These are phyloP conservation scores for Rattus norvegicus DNA, from an alignment of 2,113 vertebrate genomes.

Conservation along the genomic window DNA sequence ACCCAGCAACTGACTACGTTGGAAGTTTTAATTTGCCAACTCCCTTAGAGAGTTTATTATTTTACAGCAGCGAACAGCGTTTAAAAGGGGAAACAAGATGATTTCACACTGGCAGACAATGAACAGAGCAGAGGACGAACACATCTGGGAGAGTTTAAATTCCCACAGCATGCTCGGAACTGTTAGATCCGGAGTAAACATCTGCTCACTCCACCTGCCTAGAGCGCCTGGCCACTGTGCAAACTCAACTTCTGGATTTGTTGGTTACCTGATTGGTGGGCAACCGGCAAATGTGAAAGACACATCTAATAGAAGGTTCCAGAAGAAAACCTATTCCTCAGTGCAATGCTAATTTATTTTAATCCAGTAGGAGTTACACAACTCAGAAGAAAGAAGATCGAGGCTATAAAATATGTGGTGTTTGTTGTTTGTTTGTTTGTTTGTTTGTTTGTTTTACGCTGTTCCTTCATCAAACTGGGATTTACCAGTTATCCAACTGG, in stretches of 20 bases:
- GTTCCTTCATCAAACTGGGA: no score
- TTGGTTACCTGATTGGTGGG: not conserved
- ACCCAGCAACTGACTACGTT: not conserved
- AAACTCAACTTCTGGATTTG: not conserved
- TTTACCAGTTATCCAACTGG: not conserved
- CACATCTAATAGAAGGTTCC: not conserved
- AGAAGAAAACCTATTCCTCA: not conserved
- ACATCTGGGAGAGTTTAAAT: not conserved
- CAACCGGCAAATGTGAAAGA: not conserved
- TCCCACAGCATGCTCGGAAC: not conserved
- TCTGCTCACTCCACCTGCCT: no score
- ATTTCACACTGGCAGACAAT: not conserved
- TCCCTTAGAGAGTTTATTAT: not conserved
- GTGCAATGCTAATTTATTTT: constrained; percentile 14
- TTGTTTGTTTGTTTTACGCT: not conserved
- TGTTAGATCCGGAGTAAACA: not conserved
- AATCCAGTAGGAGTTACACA: not conserved
- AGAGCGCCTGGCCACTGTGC: not conserved
- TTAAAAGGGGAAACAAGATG: constrained; percentile 1
- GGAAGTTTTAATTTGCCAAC: constrained; percentile 40
- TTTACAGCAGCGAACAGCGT: not conserved
- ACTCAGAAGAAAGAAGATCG: constrained; percentile 12
- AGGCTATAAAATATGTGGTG: not conserved
- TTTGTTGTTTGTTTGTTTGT: no score
- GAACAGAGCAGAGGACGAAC: not conserved